phyloP scores from a whole-genome alignment of 1,140 invertebrate genomes.

The Orius insidiosus region DNA sequence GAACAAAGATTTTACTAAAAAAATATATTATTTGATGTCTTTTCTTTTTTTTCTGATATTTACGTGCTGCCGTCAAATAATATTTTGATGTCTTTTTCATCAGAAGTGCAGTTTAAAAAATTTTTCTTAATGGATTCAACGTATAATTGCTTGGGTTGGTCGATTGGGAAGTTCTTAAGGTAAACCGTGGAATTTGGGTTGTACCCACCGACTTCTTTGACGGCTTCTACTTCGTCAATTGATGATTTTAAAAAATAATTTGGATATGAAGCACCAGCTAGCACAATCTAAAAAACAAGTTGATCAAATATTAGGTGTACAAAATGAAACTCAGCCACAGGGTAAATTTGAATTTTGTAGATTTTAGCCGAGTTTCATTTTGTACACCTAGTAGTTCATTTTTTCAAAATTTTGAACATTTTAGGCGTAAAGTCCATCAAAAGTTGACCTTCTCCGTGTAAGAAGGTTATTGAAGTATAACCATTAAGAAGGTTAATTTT shows the following conservation, averaged over 20 bases:
- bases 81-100: conserved; percentile 39
- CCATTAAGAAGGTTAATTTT: too few relatives aligned
- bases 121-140: conserved; percentile 34
- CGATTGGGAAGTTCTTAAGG: conserved; percentile 44
- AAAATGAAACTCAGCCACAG: too few relatives aligned
- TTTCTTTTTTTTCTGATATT: not conserved
- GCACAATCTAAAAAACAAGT: conserved; percentile 48
- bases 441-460: too few relatives aligned
- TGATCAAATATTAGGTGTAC: too few relatives aligned
- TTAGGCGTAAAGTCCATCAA: too few relatives aligned
- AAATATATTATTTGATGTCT: not conserved
- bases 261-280: conserved; percentile 79
- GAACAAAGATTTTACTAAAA: conserved; percentile 21
- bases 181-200: conserved; percentile 63
- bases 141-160: conserved; percentile 57
- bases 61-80: conserved; percentile 40
- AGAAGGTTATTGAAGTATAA: too few relatives aligned
- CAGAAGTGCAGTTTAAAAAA: conserved; percentile 27
- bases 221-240: conserved; percentile 40
- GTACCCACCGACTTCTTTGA: conserved; percentile 45
- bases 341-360: too few relatives aligned
- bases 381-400: too few relatives aligned
- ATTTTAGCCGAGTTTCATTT: too few relatives aligned
- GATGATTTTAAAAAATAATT: conserved; percentile 57
- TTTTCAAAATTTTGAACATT: conserved; percentile 36